phyloP scores from a whole-genome alignment of 1,140 invertebrate species.

The Zeugodacus cucurbitae region DNA sequence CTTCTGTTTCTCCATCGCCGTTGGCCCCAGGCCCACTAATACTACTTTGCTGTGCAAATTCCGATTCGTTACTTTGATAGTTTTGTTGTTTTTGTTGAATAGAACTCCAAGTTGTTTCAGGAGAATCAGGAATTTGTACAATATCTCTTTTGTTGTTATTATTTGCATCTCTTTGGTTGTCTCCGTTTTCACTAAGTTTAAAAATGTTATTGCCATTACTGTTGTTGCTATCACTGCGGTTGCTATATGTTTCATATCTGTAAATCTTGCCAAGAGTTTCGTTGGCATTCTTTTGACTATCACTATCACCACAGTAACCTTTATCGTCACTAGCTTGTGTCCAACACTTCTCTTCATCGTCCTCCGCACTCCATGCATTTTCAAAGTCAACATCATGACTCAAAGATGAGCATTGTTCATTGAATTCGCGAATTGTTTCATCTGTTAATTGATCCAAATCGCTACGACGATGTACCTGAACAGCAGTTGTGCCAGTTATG shows the following conservation, averaged over 20 bases:
- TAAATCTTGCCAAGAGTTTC: slow-evolving; percentile 11
- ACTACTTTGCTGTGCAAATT: not conserved
- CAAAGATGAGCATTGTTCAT: slow-evolving; percentile 57
- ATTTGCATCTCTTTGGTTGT: slow-evolving; percentile 44
- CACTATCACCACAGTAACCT: not conserved
- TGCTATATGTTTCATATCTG: slow-evolving; percentile 18
- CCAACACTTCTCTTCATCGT: slow-evolving; percentile 52
- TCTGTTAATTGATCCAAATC: slow-evolving; percentile 64
- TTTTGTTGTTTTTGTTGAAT: slow-evolving; percentile 47
- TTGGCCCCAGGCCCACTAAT: not conserved
- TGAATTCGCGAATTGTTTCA: slow-evolving; percentile 58
- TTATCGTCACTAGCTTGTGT: not conserved
- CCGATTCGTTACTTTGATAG: slow-evolving; percentile 18
- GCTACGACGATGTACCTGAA: slow-evolving; percentile 60
- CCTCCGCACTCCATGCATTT: slow-evolving; percentile 62
- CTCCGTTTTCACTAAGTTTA: slow-evolving; percentile 43
- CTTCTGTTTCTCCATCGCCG: not conserved
- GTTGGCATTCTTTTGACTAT: not conserved
- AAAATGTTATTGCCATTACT: slow-evolving; percentile 21
- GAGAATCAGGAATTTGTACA: slow-evolving; percentile 50
- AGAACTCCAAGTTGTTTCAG: not conserved
- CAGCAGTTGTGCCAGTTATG: slow-evolving; percentile 62
- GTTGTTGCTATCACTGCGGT: slow-evolving; percentile 45
- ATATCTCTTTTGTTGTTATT: slow-evolving; percentile 26
- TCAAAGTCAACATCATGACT: slow-evolving; percentile 50